phyloP scores from a whole-genome alignment of 2,888 invertebrate genomes.

The Dione vanillae region DNA sequence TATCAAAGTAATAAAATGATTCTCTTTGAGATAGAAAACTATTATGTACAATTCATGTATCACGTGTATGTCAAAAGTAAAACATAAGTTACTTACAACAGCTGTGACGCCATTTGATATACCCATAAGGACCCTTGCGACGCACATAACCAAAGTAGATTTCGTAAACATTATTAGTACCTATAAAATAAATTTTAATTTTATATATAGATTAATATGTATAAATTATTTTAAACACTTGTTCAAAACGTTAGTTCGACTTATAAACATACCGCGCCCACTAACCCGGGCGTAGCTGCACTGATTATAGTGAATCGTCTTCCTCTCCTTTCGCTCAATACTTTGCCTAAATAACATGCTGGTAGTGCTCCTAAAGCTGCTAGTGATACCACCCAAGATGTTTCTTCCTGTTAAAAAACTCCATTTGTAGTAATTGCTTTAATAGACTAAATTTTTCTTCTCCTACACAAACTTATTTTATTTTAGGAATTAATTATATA shows the following conservation, averaged over 20 bases:
- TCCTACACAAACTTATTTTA: too few species aligned
- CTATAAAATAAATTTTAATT: conserved; percentile 55
- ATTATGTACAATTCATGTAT: too few species aligned
- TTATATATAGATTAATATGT: too few species aligned
- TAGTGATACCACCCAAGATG: conserved; percentile 84
- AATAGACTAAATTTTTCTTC: too few species aligned
- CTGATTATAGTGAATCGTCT: conserved; percentile 80
- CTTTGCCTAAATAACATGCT: conserved; percentile 83
- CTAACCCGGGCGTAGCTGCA: conserved; percentile 77
- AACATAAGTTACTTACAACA: conserved; percentile 64
- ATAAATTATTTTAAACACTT: too few species aligned
- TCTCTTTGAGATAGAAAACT: too few species aligned
- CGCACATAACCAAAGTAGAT: conserved; percentile 77
- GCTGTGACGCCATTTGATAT: conserved; percentile 81
- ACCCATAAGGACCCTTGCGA: conserved; percentile 80
- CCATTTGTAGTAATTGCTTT: too few species aligned
- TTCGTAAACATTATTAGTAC: conserved; percentile 75
- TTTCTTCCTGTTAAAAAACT: conserved; percentile 64
- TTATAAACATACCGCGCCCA: conserved; percentile 80
- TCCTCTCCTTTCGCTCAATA: conserved; percentile 83
- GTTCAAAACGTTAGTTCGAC: neutral
- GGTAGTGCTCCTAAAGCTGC: conserved; percentile 82
- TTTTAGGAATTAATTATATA: too few species aligned
- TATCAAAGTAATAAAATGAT: too few species aligned
- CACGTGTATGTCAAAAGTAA: too few species aligned